Percentiles rank a stretch among this genome's conserved stretches.
Evolutionary conservation across 2,888 invertebrate genomes (phyloP).

Genomic region (Dascillus cervinus): DNA sequence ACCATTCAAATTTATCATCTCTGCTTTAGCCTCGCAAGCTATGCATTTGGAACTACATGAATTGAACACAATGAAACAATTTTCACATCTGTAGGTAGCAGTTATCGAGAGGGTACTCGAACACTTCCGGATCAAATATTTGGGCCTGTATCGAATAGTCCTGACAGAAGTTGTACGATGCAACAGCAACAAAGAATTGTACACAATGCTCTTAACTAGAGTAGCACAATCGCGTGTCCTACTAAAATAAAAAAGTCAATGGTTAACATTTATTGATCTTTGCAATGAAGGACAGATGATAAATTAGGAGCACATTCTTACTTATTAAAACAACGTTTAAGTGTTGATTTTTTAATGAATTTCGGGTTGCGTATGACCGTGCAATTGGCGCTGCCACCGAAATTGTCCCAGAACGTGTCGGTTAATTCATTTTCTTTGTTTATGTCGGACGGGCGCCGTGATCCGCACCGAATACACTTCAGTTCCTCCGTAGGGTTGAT

Average conservation of each 20-base stretch:
- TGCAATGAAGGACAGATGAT: conserved; percentile 16
- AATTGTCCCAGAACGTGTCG: conserved; percentile 20
- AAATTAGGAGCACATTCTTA: conserved; percentile 7
- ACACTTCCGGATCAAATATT: conserved; percentile 11
- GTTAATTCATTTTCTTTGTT: conserved; percentile 31
- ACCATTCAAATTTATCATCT: conserved; percentile 40
- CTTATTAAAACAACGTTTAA: conserved; percentile 5
- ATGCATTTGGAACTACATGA: conserved; percentile 27
- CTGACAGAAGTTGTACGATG: conserved; percentile 17
- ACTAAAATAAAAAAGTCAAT: conserved; percentile 20
- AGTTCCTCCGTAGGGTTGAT: conserved; percentile 82
- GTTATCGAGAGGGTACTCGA: conserved; percentile 21
- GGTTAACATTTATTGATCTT: conserved; percentile 27
- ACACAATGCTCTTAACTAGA: conserved; percentile 29
- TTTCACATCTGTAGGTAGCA: conserved; percentile 18
- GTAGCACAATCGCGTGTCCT: conserved; percentile 25
- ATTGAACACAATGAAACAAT: conserved; percentile 18
- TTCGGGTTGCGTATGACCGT: conserved; percentile 36
- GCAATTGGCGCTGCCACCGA: conserved; percentile 33
- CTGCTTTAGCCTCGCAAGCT: conserved; percentile 29
- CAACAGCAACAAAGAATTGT: conserved; percentile 21
- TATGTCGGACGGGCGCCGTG: conserved; percentile 47
- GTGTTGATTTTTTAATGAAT: conserved; percentile 17
- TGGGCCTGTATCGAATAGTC: conserved; percentile 7
- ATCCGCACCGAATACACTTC: conserved; percentile 78